Base-by-base conservation (phyloP, 2,797 vertebrate species). In the Pipistrellus kuhlii region DNA sequence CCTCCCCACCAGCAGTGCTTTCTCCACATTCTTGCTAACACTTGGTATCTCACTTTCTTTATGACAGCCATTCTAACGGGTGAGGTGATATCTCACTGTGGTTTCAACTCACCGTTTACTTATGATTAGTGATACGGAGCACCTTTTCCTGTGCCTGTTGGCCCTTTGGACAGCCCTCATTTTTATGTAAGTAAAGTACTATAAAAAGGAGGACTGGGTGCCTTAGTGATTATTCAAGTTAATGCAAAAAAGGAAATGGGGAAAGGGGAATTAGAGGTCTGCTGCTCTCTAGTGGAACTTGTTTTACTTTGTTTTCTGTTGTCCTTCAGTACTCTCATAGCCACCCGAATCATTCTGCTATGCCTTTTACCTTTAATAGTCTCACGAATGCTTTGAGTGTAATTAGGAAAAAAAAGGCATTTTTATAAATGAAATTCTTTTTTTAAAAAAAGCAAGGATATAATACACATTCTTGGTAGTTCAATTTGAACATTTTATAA, bases 401-500 rank as follows among this genome's bases (percentile, higher is more conserved):
- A 85, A 85, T 88, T 62, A 81, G 82, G 13, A 6, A 3, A 66
- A 72, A 38, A 81, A 69, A 46, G 10, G 2, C 0, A 25, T 23
- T 88, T 90, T 9, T 72, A 44, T 88, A 88, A 93, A 55, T 5
- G 20, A 44, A 17, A 27, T 90, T 90, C 25, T 94, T 92, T 35
- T 94, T 38, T 38, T 0, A 27, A 86, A 89, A 90, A 88, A 27
- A 62, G 2, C 38, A 91, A 78, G 27, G 20, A 81, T 89, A 38
- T 83, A 72, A 44, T 48, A 86, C 55, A 38, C 35, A 77, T 73
- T 91, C n/a, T 91, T 46, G 14, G 21, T 25, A 77, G 30, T 62
- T 68, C 83, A 55, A 64, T 78, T 81, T 91, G 85, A 91, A 75
- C 51, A 69, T 83, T 91, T 77, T 5, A 81, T 80, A 88, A 62